These are phyloP conservation scores for Hydropotes inermis DNA, from an alignment of 2,113 vertebrate species.

Conservation along the genomic window DNA sequence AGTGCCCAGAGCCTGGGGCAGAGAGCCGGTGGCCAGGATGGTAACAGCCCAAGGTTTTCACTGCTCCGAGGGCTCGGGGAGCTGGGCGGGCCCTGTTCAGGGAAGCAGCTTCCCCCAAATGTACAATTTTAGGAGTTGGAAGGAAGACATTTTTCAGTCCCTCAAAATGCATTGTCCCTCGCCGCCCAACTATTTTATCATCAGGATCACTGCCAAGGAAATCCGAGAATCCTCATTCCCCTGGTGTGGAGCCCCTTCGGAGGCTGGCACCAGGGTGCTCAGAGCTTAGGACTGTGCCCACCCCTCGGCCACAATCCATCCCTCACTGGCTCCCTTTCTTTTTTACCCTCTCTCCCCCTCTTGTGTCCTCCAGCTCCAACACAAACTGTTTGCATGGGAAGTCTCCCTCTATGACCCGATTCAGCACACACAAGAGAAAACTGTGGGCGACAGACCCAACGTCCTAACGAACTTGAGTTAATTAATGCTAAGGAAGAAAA, in stretches of 20 bases:
- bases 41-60: constrained; percentile 44
- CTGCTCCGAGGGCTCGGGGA: neutral
- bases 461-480: constrained; percentile 83
- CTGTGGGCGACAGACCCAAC: constrained; percentile 79
- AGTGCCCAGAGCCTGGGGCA: constrained; percentile 34
- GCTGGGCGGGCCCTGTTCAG: neutral
- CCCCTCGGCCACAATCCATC: constrained; percentile 18
- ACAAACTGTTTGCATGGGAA: constrained; percentile 79
- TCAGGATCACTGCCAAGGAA: constrained; percentile 45
- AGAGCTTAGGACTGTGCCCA: constrained; percentile 4
- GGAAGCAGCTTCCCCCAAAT: constrained; percentile 44
- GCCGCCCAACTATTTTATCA: constrained; percentile 38
- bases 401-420: constrained; percentile 80
- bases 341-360: constrained; percentile 69
- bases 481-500: constrained; percentile 82
- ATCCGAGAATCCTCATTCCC: constrained; percentile 32
- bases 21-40: constrained; percentile 37
- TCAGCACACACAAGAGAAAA: constrained; percentile 81
- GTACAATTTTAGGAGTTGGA: neutral
- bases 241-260: neutral
- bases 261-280: neutral
- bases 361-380: constrained; percentile 72
- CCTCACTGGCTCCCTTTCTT: constrained; percentile 49
- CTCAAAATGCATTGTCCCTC: neutral
- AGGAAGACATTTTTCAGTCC: constrained; percentile 36